phyloP scores from a whole-genome alignment of 2,797 vertebrate genomes.

The Perodicticus potto region DNA sequence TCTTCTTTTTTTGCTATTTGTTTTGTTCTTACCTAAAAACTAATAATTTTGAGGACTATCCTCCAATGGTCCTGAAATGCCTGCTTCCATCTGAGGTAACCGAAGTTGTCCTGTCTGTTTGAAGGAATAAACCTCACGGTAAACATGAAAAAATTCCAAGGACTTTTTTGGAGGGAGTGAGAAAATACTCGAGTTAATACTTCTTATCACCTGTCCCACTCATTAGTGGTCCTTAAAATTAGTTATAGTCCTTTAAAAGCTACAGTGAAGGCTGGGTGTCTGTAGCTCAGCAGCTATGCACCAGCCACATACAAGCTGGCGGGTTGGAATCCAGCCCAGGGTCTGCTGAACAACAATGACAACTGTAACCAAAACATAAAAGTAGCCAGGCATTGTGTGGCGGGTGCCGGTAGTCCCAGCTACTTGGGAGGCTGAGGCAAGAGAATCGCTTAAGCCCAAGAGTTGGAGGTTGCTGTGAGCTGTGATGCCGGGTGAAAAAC shows the following conservation, averaged over 20 bases:
- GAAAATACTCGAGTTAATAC: neutral
- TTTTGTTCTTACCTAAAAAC: neutral
- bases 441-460: no score
- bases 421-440: no score
- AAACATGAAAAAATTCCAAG: neutral
- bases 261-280: neutral
- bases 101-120: neutral
- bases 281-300: no score
- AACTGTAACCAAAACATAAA: no score
- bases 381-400: no score
- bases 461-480: no score
- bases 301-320: no score
- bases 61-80: neutral
- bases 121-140: neutral
- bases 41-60: neutral
- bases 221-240: slow-evolving; percentile 7
- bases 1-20: neutral
- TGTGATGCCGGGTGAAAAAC: no score
- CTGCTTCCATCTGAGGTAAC: neutral
- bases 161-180: neutral
- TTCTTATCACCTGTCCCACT: neutral
- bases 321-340: no score
- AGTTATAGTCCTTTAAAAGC: neutral
- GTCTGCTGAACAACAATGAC: no score
- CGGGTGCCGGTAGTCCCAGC: no score